phyloP scores from a whole-genome alignment of 2,888 invertebrate species.

The Campopleginae sp. region DNA sequence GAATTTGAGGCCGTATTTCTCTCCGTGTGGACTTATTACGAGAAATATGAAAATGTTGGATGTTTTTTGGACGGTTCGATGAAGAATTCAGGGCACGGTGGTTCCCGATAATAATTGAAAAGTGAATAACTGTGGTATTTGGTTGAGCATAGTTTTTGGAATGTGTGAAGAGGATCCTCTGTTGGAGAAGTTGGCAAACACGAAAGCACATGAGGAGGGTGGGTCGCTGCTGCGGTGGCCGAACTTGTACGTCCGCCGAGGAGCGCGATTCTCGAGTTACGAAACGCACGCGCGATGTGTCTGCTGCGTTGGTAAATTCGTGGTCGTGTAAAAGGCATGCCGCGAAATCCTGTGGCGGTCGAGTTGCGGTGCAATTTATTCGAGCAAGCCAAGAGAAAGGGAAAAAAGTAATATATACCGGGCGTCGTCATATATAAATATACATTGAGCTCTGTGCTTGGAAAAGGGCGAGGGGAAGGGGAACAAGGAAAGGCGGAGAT shows the following conservation, averaged over 20 bases:
- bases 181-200: conserved; percentile 38
- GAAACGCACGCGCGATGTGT: conserved; percentile 24
- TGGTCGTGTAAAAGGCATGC: conserved; percentile 75
- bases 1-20: too few relatives aligned
- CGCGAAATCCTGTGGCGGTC: conserved; percentile 58
- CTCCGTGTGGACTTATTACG: too few relatives aligned
- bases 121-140: conserved; percentile 21
- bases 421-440: conserved; percentile 11
- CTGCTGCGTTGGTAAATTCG: conserved; percentile 76
- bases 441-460: neutral
- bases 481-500: conserved; percentile 64
- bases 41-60: too few relatives aligned
- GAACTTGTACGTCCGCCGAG: conserved; percentile 77
- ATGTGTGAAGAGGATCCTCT: conserved; percentile 74
- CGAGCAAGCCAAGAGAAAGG: conserved; percentile 29
- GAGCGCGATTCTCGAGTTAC: conserved; percentile 40
- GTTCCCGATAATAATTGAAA: neutral
- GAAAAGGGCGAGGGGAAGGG: conserved; percentile 30
- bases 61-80: too few relatives aligned
- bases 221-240: conserved; percentile 76
- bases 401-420: conserved; percentile 61
- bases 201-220: conserved; percentile 46
- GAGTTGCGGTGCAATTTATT: conserved; percentile 44
- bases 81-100: too few relatives aligned
- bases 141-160: conserved; percentile 20